These are phyloP conservation scores for Hydrocynus forskahlii DNA, from an alignment of 2,797 vertebrate genomes.

Conservation along the genomic window DNA sequence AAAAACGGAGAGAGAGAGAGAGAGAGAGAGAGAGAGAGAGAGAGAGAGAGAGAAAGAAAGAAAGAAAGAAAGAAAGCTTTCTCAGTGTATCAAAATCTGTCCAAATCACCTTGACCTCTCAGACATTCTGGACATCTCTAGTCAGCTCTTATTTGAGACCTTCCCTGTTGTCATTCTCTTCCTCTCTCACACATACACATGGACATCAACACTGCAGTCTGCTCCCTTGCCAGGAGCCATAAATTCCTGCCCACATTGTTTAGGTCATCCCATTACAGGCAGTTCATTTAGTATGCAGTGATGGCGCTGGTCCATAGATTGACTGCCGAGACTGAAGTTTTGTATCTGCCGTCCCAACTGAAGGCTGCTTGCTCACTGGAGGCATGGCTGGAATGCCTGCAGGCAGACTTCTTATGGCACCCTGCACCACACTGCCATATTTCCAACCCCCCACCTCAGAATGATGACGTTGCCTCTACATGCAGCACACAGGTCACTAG, in stretches of 20 bases:
- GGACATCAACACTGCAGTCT: conserved; percentile 30
- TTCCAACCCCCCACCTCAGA: conserved; percentile 64
- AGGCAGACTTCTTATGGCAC: conserved; percentile 55
- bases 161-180: conserved; percentile 35
- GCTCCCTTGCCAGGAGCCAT: conserved; percentile 50
- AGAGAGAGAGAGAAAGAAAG: too few relatives aligned
- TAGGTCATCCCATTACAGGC: conserved; percentile 36
- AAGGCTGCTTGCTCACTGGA: conserved; percentile 44
- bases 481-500: conserved; percentile 57
- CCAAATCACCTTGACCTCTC: conserved; percentile 37
- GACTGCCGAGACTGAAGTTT: not conserved
- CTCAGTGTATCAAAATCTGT: conserved; percentile 19
- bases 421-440: conserved; percentile 43
- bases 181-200: conserved; percentile 18
- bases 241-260: conserved; percentile 42
- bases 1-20: too few relatives aligned
- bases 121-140: conserved; percentile 37
- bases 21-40: too few relatives aligned
- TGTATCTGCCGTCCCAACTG: not conserved
- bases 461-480: conserved; percentile 62
- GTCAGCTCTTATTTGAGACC: conserved; percentile 42
- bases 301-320: conserved; percentile 14
- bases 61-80: too few relatives aligned
- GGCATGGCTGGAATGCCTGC: conserved; percentile 37
- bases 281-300: conserved; percentile 20